Conservation (phyloP, 2,797 vertebrate genomes). For the Enteromius radiatus region DNA sequence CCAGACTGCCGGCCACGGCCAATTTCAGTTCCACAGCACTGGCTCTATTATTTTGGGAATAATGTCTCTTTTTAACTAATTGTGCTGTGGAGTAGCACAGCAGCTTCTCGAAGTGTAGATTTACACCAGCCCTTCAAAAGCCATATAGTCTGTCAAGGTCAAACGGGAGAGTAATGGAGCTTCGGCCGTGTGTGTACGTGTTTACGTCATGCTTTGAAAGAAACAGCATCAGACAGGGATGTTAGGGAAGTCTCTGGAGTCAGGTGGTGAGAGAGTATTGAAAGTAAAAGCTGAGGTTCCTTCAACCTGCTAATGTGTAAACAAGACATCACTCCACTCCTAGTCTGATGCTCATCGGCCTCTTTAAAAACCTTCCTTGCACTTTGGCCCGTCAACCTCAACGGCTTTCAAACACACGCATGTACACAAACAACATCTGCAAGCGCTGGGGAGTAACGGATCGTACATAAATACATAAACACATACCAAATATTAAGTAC, state of each 20-base stretch:
- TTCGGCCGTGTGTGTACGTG: conserved; percentile 42
- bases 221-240: conserved; percentile 62
- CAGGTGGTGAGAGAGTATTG: conserved; percentile 64
- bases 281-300: conserved; percentile 69
- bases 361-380: conserved; percentile 76
- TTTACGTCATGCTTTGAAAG: conserved; percentile 40
- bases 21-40: conserved; percentile 55
- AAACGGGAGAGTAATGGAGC: conserved; percentile 41
- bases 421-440: neutral
- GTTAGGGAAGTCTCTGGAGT: conserved; percentile 63
- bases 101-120: conserved; percentile 40
- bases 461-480: neutral
- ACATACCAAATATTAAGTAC: neutral
- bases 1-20: conserved; percentile 51
- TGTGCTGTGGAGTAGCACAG: conserved; percentile 51
- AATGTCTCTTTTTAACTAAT: conserved; percentile 63
- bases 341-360: conserved; percentile 87
- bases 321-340: conserved; percentile 94
- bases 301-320: conserved; percentile 86
- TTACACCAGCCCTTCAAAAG: conserved; percentile 41
- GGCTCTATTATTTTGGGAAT: conserved; percentile 58
- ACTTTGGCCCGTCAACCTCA: conserved; percentile 71
- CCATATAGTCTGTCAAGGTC: conserved; percentile 54
- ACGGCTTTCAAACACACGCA: neutral
- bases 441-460: neutral